These are phyloP conservation scores for Bicyclus anynana DNA, from an alignment of 1,140 invertebrate species.

Conservation along the genomic window DNA sequence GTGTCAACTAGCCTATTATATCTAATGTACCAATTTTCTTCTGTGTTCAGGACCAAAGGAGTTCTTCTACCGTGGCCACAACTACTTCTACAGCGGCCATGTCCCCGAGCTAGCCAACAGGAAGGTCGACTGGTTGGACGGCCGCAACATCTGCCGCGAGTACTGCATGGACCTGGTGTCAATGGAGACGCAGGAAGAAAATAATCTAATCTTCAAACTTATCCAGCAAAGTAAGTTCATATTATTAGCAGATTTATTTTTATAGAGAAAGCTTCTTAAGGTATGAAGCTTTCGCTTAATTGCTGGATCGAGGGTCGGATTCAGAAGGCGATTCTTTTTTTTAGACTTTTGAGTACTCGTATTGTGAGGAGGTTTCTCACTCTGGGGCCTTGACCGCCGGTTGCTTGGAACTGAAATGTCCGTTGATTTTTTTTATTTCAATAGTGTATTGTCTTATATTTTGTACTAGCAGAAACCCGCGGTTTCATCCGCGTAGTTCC, in stretches of 20 bases:
- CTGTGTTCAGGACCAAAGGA: constrained; percentile 89
- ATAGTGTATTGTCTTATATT: no score
- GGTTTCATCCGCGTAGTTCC: no score
- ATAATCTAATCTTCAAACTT: constrained; percentile 91
- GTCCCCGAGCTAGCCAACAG: constrained; percentile 85
- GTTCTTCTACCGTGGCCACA: constrained; percentile 90
- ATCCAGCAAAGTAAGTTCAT: constrained; percentile 87
- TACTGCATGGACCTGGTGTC: constrained; percentile 96
- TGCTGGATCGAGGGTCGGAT: no score
- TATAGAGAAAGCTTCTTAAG: background rate
- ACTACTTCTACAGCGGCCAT: constrained; percentile 93
- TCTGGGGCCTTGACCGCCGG: no score
- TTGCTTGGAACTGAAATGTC: no score
- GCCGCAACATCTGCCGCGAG: constrained; percentile 91
- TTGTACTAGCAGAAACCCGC: no score
- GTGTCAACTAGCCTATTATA: no score
- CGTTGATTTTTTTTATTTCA: no score
- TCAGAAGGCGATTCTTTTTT: no score
- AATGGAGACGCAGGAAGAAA: constrained; percentile 92
- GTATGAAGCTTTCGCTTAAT: no score
- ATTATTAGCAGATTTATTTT: background rate
- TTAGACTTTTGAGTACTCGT: no score
- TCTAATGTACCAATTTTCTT: constrained; percentile 14
- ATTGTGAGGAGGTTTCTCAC: no score
- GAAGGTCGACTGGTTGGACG: constrained; percentile 93